phyloP scores from a whole-genome alignment of 2,797 vertebrate species.

The Sphenodon punctatus region DNA sequence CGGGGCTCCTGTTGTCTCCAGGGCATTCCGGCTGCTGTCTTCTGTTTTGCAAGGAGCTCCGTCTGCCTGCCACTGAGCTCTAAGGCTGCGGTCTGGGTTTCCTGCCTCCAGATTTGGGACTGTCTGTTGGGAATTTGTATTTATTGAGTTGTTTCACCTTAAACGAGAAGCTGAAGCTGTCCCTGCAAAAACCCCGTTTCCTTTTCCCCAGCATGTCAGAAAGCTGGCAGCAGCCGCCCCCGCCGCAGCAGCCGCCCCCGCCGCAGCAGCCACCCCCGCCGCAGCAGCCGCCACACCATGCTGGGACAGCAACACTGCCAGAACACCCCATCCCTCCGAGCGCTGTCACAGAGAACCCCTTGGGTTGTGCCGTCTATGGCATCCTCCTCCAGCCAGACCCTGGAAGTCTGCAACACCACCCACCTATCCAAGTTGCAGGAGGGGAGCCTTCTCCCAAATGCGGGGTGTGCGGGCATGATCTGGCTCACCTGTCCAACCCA shows the following conservation, averaged over 20 bases:
- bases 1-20: neutral
- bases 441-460: slow-evolving; percentile 90
- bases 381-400: slow-evolving; percentile 93
- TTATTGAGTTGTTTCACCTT: slow-evolving; percentile 41
- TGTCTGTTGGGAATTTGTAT: slow-evolving; percentile 1
- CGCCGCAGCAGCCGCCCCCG: slow-evolving; percentile 16
- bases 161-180: slow-evolving; percentile 71
- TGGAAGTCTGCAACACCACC: slow-evolving; percentile 81
- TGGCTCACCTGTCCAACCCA: slow-evolving; percentile 90
- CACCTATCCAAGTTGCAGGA: slow-evolving; percentile 38
- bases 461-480: slow-evolving; percentile 91
- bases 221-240: slow-evolving; percentile 76
- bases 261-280: slow-evolving; percentile 57
- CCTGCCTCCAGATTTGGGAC: neutral
- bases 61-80: neutral
- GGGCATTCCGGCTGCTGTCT: slow-evolving; percentile 24
- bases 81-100: slow-evolving; percentile 18
- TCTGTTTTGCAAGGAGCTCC: neutral
- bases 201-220: slow-evolving; percentile 81
- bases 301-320: slow-evolving; percentile 85
- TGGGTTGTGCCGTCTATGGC: slow-evolving; percentile 95
- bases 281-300: slow-evolving; percentile 87
- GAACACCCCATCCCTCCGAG: slow-evolving; percentile 88
- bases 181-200: slow-evolving; percentile 65
- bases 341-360: slow-evolving; percentile 81